These are phyloP conservation scores for Ormyrus pomaceus DNA, from an alignment of 2,888 invertebrate species.

Conservation along the genomic window DNA sequence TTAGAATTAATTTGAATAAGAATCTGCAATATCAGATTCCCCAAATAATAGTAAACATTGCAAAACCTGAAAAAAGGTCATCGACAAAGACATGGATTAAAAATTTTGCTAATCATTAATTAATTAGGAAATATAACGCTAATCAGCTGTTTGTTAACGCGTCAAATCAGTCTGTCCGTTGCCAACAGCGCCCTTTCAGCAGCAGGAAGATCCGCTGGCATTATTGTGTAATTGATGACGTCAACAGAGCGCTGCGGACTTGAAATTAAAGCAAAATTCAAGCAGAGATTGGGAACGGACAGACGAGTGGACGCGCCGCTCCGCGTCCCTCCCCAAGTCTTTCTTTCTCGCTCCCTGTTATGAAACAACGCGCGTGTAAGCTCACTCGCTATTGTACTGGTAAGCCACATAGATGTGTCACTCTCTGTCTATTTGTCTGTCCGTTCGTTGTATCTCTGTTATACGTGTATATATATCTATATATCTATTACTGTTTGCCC, in stretches of 20 bases:
- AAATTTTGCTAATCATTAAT: background rate
- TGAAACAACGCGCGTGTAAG: constrained; percentile 59
- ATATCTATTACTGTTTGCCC: constrained; percentile 45
- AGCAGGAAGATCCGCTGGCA: background rate
- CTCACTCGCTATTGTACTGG: constrained; percentile 60
- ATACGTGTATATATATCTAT: constrained; percentile 61
- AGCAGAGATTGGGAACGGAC: constrained; percentile 64
- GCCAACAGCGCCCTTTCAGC: constrained; percentile 6
- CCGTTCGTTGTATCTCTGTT: constrained; percentile 61
- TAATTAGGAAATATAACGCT: background rate
- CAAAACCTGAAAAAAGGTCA: background rate
- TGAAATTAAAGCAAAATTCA: background rate
- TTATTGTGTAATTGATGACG: background rate
- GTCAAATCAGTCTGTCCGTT: constrained; percentile 35
- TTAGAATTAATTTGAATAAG: too few species aligned
- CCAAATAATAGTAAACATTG: too few species aligned
- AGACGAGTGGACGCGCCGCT: constrained; percentile 67
- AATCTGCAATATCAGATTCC: too few species aligned
- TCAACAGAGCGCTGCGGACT: background rate
- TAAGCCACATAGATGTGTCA: constrained; percentile 72
- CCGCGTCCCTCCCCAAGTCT: background rate
- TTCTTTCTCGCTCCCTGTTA: background rate
- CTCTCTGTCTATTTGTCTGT: constrained; percentile 62
- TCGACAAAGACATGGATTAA: background rate
- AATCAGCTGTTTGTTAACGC: constrained; percentile 2